Conservation (phyloP, 1,140 invertebrate genomes). For the Drosophila funebris region DNA sequence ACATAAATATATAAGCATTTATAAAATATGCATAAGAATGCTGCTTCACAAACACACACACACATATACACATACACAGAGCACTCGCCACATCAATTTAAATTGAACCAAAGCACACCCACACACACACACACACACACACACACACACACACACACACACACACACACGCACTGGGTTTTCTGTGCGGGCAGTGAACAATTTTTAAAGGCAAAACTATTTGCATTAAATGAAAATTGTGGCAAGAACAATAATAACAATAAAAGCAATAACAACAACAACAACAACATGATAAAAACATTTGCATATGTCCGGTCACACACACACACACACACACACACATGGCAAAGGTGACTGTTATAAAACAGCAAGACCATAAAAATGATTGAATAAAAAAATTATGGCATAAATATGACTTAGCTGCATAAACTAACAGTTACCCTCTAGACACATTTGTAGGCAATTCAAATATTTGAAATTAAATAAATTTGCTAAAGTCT, state of each 20-base stretch:
- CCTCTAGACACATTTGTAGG: neutral
- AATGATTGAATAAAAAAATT: conserved; percentile 32
- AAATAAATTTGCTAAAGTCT: too few species aligned
- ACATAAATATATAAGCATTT: conserved; percentile 21
- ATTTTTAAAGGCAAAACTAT: conserved; percentile 31
- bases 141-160: conserved; percentile 5
- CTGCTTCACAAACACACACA: conserved; percentile 17
- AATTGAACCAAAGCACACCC: conserved; percentile 42
- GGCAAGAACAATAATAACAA: conserved; percentile 17
- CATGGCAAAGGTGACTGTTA: neutral
- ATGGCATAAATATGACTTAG: too few species aligned
- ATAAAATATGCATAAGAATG: conserved; percentile 61
- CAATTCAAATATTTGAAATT: too few species aligned
- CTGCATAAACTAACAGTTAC: neutral
- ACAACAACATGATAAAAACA: conserved; percentile 5
- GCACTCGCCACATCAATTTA: conserved; percentile 33
- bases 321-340: neutral
- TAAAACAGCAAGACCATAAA: conserved; percentile 12
- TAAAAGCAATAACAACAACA: conserved; percentile 4
- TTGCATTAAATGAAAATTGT: conserved; percentile 27
- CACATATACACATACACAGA: conserved; percentile 16
- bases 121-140: conserved; percentile 11
- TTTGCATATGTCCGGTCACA: conserved; percentile 12
- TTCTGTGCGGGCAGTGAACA: conserved; percentile 10
- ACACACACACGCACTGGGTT: conserved; percentile 6